Percentiles rank a stretch among this genome's conserved stretches.
Evolutionary conservation across 53 echinoderm and acorn worm species (phyloP).

Genomic region (Temnopleurus reevesii): DNA sequence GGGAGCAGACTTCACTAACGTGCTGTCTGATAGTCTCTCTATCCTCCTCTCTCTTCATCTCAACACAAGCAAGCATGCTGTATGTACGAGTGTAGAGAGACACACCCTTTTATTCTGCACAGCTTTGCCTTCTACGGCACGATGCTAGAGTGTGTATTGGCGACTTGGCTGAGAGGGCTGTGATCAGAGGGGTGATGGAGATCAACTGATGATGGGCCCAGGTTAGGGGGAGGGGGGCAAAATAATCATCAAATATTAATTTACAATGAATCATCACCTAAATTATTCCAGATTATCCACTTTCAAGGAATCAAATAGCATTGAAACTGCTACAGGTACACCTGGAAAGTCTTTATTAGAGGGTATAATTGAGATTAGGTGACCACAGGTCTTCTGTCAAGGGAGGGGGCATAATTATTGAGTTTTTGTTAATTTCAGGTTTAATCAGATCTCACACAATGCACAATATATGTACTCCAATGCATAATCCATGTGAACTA

Average conservation of each 20-base stretch:
- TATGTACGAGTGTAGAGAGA: slow-evolving; percentile 8
- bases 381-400: too few relatives aligned
- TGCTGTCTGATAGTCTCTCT: neutral
- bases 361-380: too few relatives aligned
- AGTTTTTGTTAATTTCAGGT: neutral
- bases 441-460: neutral
- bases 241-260: too few relatives aligned
- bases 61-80: neutral
- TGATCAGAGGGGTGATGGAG: neutral
- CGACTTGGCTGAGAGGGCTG: neutral
- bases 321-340: too few relatives aligned
- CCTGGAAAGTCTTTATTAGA: too few relatives aligned
- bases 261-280: too few relatives aligned
- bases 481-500: too few relatives aligned
- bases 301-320: too few relatives aligned
- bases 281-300: too few relatives aligned
- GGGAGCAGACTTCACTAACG: neutral
- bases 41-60: neutral
- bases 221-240: neutral
- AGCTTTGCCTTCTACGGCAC: neutral
- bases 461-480: too few relatives aligned
- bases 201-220: slow-evolving; percentile 6
- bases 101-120: slow-evolving; percentile 44
- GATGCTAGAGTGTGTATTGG: neutral
- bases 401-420: neutral